A percentile compares a stretch with the other conserved stretches of the same genome.
Conservation (phyloP, 2,113 vertebrate genomes). For the Tupaia tana region DNA sequence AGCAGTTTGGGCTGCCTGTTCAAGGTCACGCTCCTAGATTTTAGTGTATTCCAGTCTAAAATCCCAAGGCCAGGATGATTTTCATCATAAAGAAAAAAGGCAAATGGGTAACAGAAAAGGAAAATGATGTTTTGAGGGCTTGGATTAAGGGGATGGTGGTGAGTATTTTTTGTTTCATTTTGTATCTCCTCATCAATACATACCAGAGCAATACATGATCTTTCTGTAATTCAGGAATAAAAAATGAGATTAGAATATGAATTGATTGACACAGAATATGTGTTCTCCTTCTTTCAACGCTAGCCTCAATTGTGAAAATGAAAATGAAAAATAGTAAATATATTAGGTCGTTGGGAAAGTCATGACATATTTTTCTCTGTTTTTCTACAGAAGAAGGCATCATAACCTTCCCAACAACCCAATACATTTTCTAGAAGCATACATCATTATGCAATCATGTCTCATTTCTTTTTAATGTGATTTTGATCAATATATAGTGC, state of each 20-base stretch:
- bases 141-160: background rate
- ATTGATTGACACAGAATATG: background rate
- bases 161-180: background rate
- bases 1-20: background rate
- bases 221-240: background rate
- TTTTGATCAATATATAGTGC: background rate
- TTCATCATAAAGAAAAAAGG: background rate
- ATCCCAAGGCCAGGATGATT: background rate
- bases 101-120: background rate
- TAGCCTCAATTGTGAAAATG: background rate
- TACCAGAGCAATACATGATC: background rate
- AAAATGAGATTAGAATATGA: background rate
- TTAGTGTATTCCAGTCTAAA: background rate
- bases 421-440: background rate
- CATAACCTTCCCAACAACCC: no score
- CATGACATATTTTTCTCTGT: no score
- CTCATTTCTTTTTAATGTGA: background rate
- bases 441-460: background rate
- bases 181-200: background rate
- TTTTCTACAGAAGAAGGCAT: no score
- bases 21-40: background rate
- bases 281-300: background rate
- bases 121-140: background rate
- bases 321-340: background rate
- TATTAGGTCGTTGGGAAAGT: no score